phyloP scores from a whole-genome alignment of 2,888 invertebrate species.

The Aproaerema taeniolella region DNA sequence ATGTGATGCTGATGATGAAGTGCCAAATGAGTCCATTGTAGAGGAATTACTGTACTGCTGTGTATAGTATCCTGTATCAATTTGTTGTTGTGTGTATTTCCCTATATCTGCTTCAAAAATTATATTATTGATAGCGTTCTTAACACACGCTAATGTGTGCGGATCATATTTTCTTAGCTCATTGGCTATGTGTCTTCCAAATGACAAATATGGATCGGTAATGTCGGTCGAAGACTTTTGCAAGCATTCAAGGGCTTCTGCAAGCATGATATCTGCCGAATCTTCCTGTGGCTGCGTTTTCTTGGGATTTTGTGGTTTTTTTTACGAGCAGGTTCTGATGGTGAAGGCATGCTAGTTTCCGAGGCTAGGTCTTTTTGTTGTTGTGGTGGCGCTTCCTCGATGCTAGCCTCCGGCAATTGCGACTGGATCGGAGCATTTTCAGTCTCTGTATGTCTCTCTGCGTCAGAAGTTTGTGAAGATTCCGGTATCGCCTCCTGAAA shows the following conservation, averaged over 20 bases:
- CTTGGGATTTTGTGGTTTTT: conserved; percentile 6
- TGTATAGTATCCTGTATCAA: conserved; percentile 17
- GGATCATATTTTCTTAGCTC: conserved; percentile 13
- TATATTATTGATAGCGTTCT: conserved; percentile 13
- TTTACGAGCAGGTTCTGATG: conserved; percentile 15
- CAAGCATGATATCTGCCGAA: conserved; percentile 2
- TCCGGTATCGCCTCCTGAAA: conserved; percentile 9
- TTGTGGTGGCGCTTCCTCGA: conserved; percentile 13
- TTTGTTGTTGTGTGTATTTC: background rate
- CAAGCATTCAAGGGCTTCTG: background rate
- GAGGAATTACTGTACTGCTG: conserved; percentile 5
- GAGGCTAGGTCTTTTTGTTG: conserved; percentile 13
- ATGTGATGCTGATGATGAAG: background rate
- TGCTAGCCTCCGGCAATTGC: conserved; percentile 17
- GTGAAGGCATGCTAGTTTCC: conserved; percentile 15
- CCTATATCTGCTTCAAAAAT: conserved; percentile 13
- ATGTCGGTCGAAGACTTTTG: conserved; percentile 12
- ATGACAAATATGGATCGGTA: conserved; percentile 9
- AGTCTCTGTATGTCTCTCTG: conserved; percentile 14
- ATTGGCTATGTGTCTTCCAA: conserved; percentile 6
- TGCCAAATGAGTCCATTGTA: background rate
- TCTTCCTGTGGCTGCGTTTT: conserved; percentile 8
- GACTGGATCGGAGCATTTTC: conserved; percentile 14
- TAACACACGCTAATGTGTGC: conserved; percentile 11
- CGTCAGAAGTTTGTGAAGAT: conserved; percentile 14